A percentile compares a stretch with the other conserved stretches of the same genome.
Evolutionary conservation across 2,113 vertebrate species (phyloP).

Genomic region (Crotalus horridus): DNA sequence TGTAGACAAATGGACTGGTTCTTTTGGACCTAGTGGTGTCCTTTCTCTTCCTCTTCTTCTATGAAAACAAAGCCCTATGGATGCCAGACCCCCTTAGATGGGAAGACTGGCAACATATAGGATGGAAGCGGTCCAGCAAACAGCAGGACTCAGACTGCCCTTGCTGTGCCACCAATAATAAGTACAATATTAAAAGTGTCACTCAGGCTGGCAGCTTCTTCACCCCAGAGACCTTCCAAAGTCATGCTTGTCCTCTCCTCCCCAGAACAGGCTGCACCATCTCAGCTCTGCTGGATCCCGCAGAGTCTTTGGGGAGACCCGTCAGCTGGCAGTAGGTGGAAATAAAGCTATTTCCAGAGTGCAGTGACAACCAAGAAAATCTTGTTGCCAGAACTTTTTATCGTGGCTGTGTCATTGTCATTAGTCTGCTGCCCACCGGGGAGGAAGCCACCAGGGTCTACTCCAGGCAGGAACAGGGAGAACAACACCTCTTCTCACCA

Average conservation of each 20-base stretch:
- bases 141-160: not conserved
- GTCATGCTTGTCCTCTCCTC: not conserved
- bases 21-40: not conserved
- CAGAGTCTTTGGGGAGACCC: not conserved
- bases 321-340: not conserved
- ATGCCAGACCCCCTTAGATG: not conserved
- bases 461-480: not conserved
- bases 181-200: constrained; percentile 4
- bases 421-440: not conserved
- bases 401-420: accelerated
- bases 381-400: not conserved
- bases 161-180: not conserved
- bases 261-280: not conserved
- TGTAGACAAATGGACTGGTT: not conserved
- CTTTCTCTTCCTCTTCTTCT: not conserved
- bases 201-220: constrained; percentile 28
- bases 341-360: constrained; percentile 5
- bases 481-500: not conserved
- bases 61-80: not conserved
- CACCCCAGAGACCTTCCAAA: not conserved
- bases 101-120: accelerated
- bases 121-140: not conserved
- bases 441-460: not conserved
- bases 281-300: not conserved
- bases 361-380: not conserved